phyloP scores from a whole-genome alignment of 1,140 invertebrate species.

The Alviniconcha marisindica region DNA sequence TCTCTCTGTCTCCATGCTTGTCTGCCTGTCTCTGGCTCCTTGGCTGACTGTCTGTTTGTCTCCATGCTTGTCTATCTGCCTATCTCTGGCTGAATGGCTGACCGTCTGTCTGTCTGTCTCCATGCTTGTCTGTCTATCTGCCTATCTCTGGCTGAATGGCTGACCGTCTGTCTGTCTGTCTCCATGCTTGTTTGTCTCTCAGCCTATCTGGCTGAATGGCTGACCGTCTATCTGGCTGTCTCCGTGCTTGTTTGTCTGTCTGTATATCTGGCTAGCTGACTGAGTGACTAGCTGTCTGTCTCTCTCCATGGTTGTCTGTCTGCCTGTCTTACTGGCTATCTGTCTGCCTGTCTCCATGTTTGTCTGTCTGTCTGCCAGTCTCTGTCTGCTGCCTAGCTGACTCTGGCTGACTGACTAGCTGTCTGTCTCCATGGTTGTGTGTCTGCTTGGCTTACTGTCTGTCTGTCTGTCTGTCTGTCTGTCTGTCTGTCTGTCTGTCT shows the following conservation, averaged over 20 bases:
- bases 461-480: not conserved
- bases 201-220: not conserved
- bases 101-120: not conserved
- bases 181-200: not conserved
- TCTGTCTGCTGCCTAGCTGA: too few species aligned
- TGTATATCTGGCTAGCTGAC: not conserved
- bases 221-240: not conserved
- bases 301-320: not conserved
- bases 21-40: not conserved
- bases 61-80: too few species aligned
- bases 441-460: not conserved
- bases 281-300: not conserved
- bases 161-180: not conserved
- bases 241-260: not conserved
- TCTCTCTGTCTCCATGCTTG: not conserved
- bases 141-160: not conserved
- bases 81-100: not conserved
- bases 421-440: not conserved
- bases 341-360: not conserved
- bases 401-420: too few species aligned
- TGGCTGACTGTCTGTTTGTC: too few species aligned
- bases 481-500: too few species aligned
- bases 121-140: not conserved
- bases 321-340: not conserved
- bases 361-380: not conserved